phyloP scores from a whole-genome alignment of 2,888 invertebrate species.

The Drosophila eohydei region DNA sequence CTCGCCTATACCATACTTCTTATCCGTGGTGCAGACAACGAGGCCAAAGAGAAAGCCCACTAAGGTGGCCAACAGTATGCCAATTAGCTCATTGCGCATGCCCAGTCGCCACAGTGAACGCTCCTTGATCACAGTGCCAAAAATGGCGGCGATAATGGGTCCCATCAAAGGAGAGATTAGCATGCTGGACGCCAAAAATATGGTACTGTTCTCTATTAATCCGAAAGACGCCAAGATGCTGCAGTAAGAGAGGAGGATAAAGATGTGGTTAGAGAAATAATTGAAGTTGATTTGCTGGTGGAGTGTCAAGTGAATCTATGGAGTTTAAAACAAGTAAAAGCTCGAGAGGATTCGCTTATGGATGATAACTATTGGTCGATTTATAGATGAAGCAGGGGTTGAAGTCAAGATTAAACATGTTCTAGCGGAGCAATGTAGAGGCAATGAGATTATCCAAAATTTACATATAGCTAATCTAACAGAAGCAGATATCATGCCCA shows the following conservation, averaged over 20 bases:
- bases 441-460: no score
- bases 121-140: slow-evolving; percentile 90
- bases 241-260: slow-evolving; percentile 1
- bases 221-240: slow-evolving; percentile 90
- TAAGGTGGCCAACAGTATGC: slow-evolving; percentile 88
- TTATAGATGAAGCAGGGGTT: no score
- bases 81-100: slow-evolving; percentile 88
- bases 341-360: neutral
- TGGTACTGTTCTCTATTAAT: slow-evolving; percentile 90
- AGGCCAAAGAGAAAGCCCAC: slow-evolving; percentile 90
- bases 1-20: slow-evolving; percentile 86
- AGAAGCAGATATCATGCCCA: no score
- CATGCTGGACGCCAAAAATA: slow-evolving; percentile 92
- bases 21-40: slow-evolving; percentile 86
- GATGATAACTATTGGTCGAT: no score
- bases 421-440: no score
- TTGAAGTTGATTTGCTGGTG: neutral
- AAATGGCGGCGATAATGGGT: slow-evolving; percentile 91
- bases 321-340: neutral
- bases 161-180: slow-evolving; percentile 93
- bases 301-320: neutral
- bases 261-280: neutral
- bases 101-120: slow-evolving; percentile 88
- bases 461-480: no score
- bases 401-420: no score